Base-by-base conservation (phyloP, 2,888 invertebrate species). In the Ceraclea dissimilis region DNA sequence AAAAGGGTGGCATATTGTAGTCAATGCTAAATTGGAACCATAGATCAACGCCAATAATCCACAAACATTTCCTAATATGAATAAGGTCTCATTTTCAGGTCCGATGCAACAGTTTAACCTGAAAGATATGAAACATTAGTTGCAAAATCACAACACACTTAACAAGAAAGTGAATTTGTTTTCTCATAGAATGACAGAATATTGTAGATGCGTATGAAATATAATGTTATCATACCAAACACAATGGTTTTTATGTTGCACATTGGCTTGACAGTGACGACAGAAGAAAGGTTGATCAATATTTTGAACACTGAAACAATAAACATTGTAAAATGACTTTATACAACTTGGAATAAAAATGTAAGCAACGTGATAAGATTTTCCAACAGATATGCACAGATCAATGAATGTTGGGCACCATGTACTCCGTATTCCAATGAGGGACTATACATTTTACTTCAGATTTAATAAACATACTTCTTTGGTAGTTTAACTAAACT, bases 31-130 rank as follows among this genome's bases (percentile, higher is more conserved):
- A 71, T 92, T 88, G 2, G 87, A 82, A 47, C 90, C 90, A 69
- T 88, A 84, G 44, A 85, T 65, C 52, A 91, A 73, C 21, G 88
- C 83, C 16, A 78, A 73, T 53, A 86, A 74, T 4, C 85, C 84
- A 65, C 83, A 81, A 49, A 83, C 65, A 57, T 90, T 75, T 18
- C 88, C 84, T 51, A 79, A 70, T 50, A 92, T 67, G 68, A 89
- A 94, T 70, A 85, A 85, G 51, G 80, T 77, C 63, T 89, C 85
- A 69, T 94, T 94, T 58, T 82, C 82, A 63, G 83, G 80, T 11
- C 92, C 87, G 61, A 94, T 82, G 70, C 94, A 94, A 67, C 89
- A 90, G 66, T 90, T 85, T 71, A 91, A 79, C 87, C 88, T 88
- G 69, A 58, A 80, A 72, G 55, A 54, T 59, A 52, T n/a, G n/a